Evolutionary conservation across 2,888 invertebrate species (phyloP), one percentile per base, ranked within the genome.

Genomic region (Acutogordius australiensis): DNA sequence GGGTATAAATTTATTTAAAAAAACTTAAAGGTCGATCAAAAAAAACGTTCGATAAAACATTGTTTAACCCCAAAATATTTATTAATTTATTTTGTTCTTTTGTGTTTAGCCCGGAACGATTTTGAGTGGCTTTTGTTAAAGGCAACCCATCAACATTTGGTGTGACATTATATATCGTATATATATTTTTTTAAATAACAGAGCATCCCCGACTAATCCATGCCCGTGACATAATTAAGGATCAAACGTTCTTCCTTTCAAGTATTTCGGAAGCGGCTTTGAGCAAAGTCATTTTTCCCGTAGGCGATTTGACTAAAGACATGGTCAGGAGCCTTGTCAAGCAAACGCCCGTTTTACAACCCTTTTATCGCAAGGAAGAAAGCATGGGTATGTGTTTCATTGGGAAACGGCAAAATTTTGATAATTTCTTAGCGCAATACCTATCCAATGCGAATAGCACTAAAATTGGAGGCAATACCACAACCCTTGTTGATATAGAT

Each of bases 301-400:
- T 97, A 60, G 87, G 87, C 23, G 73, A 77, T 57, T 70, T 82
- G 60, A 68, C 75, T 1, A 94, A 97, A 72, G 68, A 68, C 8
- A 74, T 81, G 67, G 85, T 94, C 0, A 82, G 84, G 71, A 69
- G 76, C 64, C 77, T 90, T 60, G 91, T 90, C 0, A 68, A 68
- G 59, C 73, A 77, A 62, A 78, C 79, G 67, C 80, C 80, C 0
- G 61, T 72, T 62, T 73, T 86, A 56, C 67, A 76, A 18, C 75
- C 76, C 65, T 75, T 86, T 61, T 79, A 79, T 4, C 70, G 72
- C 18, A 85, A 84, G 68, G 80, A 77, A 65, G 85, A 86, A 61
- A 88, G 87, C 67, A 83, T 81, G 71, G 94, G 94, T 28, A 88
- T 97, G 64, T 97, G 94, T 72, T 94, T 94, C 70, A 84, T 97